Evolutionary conservation across 2,113 vertebrate genomes (phyloP).

Genomic region (Mola mola): DNA sequence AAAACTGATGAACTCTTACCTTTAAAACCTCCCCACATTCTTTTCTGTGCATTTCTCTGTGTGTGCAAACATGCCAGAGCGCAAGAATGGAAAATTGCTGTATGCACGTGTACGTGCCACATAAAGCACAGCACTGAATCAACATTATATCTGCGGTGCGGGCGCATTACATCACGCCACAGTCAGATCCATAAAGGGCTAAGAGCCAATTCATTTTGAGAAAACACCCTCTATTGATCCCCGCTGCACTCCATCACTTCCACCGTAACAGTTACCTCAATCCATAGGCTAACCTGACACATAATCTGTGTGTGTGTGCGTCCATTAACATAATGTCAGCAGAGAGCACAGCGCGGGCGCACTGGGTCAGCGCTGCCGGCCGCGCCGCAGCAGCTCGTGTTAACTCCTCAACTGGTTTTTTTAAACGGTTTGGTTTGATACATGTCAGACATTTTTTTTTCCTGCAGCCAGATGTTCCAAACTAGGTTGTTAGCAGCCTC

Average conservation of each 20-base stretch:
- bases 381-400: background rate
- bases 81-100: background rate
- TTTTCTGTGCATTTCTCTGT: no score
- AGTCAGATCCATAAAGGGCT: slow-evolving; percentile 76
- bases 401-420: slow-evolving; percentile 33
- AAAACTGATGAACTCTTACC: no score
- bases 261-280: slow-evolving; percentile 69
- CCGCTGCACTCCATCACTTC: slow-evolving; percentile 74
- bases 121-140: slow-evolving; percentile 52
- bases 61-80: background rate
- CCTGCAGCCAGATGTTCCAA: slow-evolving; percentile 48
- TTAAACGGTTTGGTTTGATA: slow-evolving; percentile 35
- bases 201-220: slow-evolving; percentile 79
- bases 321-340: slow-evolving; percentile 53
- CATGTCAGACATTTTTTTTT: slow-evolving; percentile 10
- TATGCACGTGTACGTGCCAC: slow-evolving; percentile 33
- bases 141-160: slow-evolving; percentile 61
- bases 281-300: slow-evolving; percentile 70
- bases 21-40: no score
- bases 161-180: slow-evolving; percentile 70
- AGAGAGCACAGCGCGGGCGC: slow-evolving; percentile 15
- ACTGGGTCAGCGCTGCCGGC: background rate
- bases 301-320: slow-evolving; percentile 55
- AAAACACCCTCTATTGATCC: slow-evolving; percentile 79
- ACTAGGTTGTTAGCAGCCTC: slow-evolving; percentile 75